A percentile compares a stretch with the other conserved stretches of the same genome.
phyloP scores from a whole-genome alignment of 2,113 vertebrate species.

The Clarias macrocephalus region DNA sequence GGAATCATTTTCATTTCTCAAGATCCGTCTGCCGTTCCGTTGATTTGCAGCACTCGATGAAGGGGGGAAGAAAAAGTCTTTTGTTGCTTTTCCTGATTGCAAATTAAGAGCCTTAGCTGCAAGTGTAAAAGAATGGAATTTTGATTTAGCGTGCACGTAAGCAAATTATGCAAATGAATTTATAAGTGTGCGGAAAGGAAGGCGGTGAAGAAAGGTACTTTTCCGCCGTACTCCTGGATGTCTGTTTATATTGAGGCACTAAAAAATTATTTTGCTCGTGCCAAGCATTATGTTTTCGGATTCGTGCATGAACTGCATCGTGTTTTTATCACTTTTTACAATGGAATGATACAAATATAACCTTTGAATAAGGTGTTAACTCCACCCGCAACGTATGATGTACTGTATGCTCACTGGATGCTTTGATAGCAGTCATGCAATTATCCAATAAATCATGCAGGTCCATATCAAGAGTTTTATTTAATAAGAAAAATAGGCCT shows the following conservation, averaged over 20 bases:
- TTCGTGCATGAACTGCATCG: neutral
- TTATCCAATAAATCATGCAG: neutral
- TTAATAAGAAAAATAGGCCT: neutral
- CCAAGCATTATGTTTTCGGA: neutral
- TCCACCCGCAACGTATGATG: neutral
- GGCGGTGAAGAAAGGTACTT: slow-evolving; percentile 8
- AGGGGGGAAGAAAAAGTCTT: slow-evolving; percentile 71
- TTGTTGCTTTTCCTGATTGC: slow-evolving; percentile 81
- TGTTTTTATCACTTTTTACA: neutral
- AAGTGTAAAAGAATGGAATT: slow-evolving; percentile 56
- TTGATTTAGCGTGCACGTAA: slow-evolving; percentile 57
- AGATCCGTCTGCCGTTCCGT: slow-evolving; percentile 87
- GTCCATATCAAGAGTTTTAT: neutral
- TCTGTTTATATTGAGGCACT: neutral
- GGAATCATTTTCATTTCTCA: slow-evolving; percentile 83
- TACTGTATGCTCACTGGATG: neutral
- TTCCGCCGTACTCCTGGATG: slow-evolving; percentile 29
- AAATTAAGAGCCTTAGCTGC: slow-evolving; percentile 74
- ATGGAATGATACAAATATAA: neutral
- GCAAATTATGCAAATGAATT: slow-evolving; percentile 60
- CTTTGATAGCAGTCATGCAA: neutral
- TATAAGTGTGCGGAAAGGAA: slow-evolving; percentile 37
- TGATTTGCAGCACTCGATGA: slow-evolving; percentile 85
- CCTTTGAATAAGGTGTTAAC: neutral
- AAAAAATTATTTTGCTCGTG: neutral